phyloP scores from a whole-genome alignment of 2,113 vertebrate genomes.

The Rhinoderma darwinii region DNA sequence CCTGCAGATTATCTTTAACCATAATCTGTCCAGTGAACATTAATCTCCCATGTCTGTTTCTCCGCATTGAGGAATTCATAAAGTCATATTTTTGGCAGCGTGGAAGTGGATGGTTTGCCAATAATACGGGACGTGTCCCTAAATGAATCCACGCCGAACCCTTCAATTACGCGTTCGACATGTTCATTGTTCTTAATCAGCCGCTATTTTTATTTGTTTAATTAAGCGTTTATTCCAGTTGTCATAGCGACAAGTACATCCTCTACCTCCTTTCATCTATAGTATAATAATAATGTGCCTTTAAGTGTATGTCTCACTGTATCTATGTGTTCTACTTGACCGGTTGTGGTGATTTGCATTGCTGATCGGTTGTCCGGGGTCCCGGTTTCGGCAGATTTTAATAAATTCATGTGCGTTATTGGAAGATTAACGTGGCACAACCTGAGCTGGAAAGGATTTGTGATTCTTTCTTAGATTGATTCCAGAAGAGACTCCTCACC shows the following conservation, averaged over 20 bases:
- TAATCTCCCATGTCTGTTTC: constrained; percentile 39
- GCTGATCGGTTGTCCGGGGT: background rate
- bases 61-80: constrained; percentile 32
- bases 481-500: background rate
- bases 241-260: background rate
- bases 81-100: constrained; percentile 45
- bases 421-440: constrained; percentile 24
- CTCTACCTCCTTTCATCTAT: background rate
- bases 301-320: background rate
- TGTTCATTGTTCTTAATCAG: constrained; percentile 34
- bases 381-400: background rate
- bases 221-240: constrained; percentile 11
- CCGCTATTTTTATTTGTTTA: constrained; percentile 39
- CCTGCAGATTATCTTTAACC: constrained; percentile 17
- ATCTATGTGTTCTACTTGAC: background rate
- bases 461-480: constrained; percentile 25
- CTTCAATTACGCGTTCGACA: constrained; percentile 27
- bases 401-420: constrained; percentile 43
- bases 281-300: background rate
- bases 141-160: constrained; percentile 40
- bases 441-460: constrained; percentile 25
- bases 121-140: background rate
- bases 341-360: constrained; percentile 6
- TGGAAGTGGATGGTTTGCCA: background rate
- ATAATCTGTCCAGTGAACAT: constrained; percentile 13